Base-by-base conservation (phyloP, 2,888 invertebrate species). In the Gymnosoma rotundatum region DNA sequence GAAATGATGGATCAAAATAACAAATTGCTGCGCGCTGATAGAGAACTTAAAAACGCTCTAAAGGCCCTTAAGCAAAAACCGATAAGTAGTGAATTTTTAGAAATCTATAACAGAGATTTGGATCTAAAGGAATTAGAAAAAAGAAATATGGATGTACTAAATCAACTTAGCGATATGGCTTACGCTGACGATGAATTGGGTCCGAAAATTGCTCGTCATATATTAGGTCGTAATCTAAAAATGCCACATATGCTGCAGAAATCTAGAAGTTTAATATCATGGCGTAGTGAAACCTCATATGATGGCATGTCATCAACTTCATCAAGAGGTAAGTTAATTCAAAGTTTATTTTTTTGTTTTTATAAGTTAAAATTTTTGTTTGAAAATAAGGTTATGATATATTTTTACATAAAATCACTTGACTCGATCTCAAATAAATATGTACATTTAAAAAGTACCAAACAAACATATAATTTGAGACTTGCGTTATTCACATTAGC, bases 111-210 rank as follows among this genome's bases (percentile, higher is more conserved):
- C 45, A 88, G 88, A 87, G 95, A 95, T 84, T 92, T 95, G 36
- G 92, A 93, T 66, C 90, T 94, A 12, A 93, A 94, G 20, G 94
- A 94, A 87, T 87, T 95, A n/a, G 93, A 93, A 88, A 94, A 94
- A 82, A 93, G 93, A 18, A 95, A 95, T 88, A 92, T 92, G 25
- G 91, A 92, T 63, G 93, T 93, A 0, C 88, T 95, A 3, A 94
- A 94, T 87, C 92, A 94, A 63, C 88, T 95, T 14, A 91, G 93
- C 0, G 94, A 94, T 88, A 92, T 95, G 86, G 90, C 92, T 1
- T 89, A 90, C 32, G 88, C 83, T 12, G 88, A 89, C 64, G 86
- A 88, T 21, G 88, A 88, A 12, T 83, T 91, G 63, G 91, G 90
- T 0, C 89, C 91, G 1, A 87, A 90, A 32, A 89, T 92, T 54